Percentiles rank a stretch among this genome's conserved stretches.
These are phyloP conservation scores for Apantesis nais DNA, from an alignment of 2,888 invertebrate genomes.

Conservation along the genomic window DNA sequence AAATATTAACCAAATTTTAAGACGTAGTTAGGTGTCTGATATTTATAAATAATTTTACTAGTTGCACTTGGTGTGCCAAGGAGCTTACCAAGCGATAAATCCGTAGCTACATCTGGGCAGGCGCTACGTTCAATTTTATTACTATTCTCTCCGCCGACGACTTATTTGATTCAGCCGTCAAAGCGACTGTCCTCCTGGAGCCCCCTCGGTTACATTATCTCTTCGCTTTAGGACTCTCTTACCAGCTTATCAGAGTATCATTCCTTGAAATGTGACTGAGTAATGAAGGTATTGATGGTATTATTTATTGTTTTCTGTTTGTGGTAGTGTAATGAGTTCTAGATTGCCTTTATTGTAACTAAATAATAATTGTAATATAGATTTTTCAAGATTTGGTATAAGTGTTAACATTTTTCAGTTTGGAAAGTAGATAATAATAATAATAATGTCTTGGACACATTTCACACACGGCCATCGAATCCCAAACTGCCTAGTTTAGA, in stretches of 20 bases:
- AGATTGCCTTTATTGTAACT: not conserved
- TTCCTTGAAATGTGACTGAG: slow-evolving; percentile 4
- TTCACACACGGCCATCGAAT: no score
- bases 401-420: no score
- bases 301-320: not conserved
- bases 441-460: no score
- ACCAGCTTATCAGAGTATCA: slow-evolving; percentile 54
- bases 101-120: slow-evolving; percentile 82
- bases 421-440: no score
- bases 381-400: no score
- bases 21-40: no score
- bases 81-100: slow-evolving; percentile 73
- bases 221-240: slow-evolving; percentile 49
- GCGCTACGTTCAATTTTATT: slow-evolving; percentile 84
- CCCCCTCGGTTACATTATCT: slow-evolving; percentile 74
- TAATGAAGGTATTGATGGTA: not conserved
- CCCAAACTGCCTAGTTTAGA: no score
- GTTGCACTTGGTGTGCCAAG: slow-evolving; percentile 50
- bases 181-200: slow-evolving; percentile 67
- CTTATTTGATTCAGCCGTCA: slow-evolving; percentile 85
- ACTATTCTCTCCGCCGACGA: slow-evolving; percentile 78
- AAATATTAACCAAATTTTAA: no score
- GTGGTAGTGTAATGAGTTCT: not conserved
- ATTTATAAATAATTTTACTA: not conserved
- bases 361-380: not conserved